These are phyloP conservation scores for Drosophila aff. DNA, from an alignment of 1,140 invertebrate genomes.

Conservation along the genomic window DNA sequence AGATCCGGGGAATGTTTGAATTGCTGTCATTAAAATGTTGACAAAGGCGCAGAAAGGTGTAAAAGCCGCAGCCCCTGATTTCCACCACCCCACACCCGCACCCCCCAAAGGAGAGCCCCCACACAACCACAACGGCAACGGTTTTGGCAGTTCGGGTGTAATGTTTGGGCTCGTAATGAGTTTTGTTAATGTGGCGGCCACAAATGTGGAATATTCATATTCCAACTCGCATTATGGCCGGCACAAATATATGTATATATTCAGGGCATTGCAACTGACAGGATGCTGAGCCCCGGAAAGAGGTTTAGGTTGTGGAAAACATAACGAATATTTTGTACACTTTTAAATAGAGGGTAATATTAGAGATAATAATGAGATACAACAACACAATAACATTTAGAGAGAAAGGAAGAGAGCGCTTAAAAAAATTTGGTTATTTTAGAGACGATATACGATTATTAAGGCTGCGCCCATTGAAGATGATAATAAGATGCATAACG, in stretches of 20 bases:
- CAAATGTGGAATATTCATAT: conserved; percentile 61
- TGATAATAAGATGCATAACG: not conserved
- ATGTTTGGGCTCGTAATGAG: conserved; percentile 57
- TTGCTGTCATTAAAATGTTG: conserved; percentile 85
- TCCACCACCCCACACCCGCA: not conserved
- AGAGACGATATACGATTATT: too few relatives aligned
- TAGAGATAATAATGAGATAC: too few relatives aligned
- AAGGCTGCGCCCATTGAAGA: too few relatives aligned
- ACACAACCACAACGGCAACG: conserved; percentile 12
- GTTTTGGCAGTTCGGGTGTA: not conserved
- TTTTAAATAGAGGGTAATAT: not conserved
- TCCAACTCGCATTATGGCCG: conserved; percentile 32
- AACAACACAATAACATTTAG: too few relatives aligned
- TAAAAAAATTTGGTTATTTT: not conserved
- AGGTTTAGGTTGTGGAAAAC: not conserved
- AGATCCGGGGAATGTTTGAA: conserved; percentile 66
- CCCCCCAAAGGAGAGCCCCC: not conserved
- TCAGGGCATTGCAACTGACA: conserved; percentile 34
- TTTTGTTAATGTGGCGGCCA: conserved; percentile 71
- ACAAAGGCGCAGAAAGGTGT: conserved; percentile 82
- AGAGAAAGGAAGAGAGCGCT: not conserved
- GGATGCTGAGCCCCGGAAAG: conserved; percentile 34
- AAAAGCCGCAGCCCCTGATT: conserved; percentile 53
- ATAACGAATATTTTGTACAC: not conserved
- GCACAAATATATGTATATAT: not conserved